A percentile compares a stretch with the other conserved stretches of the same genome.
Conservation (phyloP, 1,140 invertebrate species). For the Musca domestica region DNA sequence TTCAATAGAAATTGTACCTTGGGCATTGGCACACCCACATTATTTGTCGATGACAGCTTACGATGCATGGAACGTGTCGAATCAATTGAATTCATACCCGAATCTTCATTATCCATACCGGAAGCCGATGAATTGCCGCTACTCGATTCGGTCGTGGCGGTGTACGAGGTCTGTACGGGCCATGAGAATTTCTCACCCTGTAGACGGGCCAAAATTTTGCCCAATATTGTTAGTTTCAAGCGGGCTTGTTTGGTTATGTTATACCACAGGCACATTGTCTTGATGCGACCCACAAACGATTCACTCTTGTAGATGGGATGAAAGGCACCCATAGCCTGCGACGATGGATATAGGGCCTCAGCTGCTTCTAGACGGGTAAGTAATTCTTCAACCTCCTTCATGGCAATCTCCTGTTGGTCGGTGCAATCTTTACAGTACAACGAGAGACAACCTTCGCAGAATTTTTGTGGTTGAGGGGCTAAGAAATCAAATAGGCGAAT, state of each 20-base stretch:
- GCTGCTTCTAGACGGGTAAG: constrained; percentile 72
- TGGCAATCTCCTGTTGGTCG: constrained; percentile 67
- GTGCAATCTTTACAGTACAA: constrained; percentile 70
- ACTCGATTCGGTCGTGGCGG: constrained; percentile 33
- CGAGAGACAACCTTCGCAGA: constrained; percentile 62
- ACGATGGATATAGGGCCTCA: constrained; percentile 80
- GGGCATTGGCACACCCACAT: constrained; percentile 30
- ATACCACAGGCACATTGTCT: constrained; percentile 85
- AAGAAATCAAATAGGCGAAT: background rate
- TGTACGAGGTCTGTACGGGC: constrained; percentile 46
- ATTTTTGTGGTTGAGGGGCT: constrained; percentile 43
- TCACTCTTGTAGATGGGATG: constrained; percentile 70
- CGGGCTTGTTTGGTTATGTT: constrained; percentile 83
- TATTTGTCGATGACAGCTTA: constrained; percentile 23
- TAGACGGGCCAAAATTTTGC: constrained; percentile 66
- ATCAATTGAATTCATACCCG: constrained; percentile 47
- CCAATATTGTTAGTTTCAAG: constrained; percentile 75
- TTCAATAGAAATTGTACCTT: constrained; percentile 49
- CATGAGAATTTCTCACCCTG: constrained; percentile 53
- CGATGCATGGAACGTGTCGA: constrained; percentile 38
- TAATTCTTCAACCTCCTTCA: constrained; percentile 70
- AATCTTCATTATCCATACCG: constrained; percentile 48
- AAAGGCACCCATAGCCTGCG: constrained; percentile 70
- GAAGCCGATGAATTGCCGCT: constrained; percentile 48
- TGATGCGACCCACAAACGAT: constrained; percentile 67